Base-by-base conservation (phyloP, 2,113 vertebrate species). In the Orthochromis malagaraziensis region DNA sequence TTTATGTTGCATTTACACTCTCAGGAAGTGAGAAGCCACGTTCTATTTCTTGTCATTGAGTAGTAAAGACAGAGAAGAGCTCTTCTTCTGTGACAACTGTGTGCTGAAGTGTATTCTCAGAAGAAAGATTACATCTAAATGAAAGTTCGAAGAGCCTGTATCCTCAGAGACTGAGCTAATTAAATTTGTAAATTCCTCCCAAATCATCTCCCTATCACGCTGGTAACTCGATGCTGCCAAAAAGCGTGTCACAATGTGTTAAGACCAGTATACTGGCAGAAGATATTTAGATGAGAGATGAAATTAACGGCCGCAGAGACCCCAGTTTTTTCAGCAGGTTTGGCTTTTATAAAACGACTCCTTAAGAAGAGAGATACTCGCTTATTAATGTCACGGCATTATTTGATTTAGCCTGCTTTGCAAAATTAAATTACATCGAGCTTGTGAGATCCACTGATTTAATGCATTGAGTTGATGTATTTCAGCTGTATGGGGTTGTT, bases 41-140 rank as follows among this genome's bases (percentile, higher is more conserved):
- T 47, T 58, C n/a, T 40, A 2, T 57, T 45, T 81, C 13, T 4
- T 80, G 84, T 65, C 19, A 5, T 31, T 4, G 8, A 35, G 80
- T 3, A 42, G 4, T 4, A 17, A 31, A 80, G 87, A 65, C 26
- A 5, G 53, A 58, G 49, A 26, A 29, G 33, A 83, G 82, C 51
- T 54, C 8, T 84, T 90, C 42, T 80, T 87, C 84, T 82, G 80
- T 38, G 57, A 63, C 84, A 80, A 83, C n/a, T 2, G 80, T 65
- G 83, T 33, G 65, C 81, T 55, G 70, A 89, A 87, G 88, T 80
- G 60, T 89, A 92, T 93, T 92, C 94, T 93, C 92, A 5, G 45
- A 93, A 92, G 93, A 87, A 92, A 94, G 92, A 94, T 95, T 91
- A 93, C 38, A 92, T 94, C 89, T 84, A 94, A 95, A 95, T 94